phyloP scores from a whole-genome alignment of 2,113 vertebrate genomes.

The Melanocharis versteri region DNA sequence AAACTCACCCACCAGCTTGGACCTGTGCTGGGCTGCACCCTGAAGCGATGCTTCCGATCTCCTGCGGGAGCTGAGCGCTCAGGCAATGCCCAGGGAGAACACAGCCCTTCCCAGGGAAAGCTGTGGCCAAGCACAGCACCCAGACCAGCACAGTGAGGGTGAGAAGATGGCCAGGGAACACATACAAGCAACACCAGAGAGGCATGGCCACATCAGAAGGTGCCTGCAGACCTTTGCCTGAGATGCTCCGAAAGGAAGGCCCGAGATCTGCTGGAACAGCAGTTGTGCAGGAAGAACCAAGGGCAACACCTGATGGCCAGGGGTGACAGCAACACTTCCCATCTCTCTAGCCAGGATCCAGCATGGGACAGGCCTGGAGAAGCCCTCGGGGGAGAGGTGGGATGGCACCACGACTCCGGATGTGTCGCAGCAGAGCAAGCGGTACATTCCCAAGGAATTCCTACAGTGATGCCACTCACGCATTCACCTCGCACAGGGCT shows the following conservation, averaged over 20 bases:
- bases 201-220: neutral
- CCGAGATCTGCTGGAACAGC: neutral
- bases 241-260: accelerated
- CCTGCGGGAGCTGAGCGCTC: neutral
- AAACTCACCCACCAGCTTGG: neutral
- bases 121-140: too few relatives aligned
- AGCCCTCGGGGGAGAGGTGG: accelerated
- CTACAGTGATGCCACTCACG: accelerated
- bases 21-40: neutral
- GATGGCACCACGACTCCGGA: neutral
- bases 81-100: too few relatives aligned
- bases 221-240: neutral
- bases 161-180: accelerated
- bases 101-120: neutral
- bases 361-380: accelerated
- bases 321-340: neutral
- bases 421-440: accelerated
- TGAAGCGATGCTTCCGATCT: accelerated
- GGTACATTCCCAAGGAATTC: accelerated
- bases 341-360: neutral
- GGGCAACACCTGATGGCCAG: neutral
- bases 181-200: accelerated
- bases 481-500: accelerated
- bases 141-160: accelerated
- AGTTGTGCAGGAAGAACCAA: neutral